Percentiles rank a stretch among this genome's conserved stretches.
Conservation (phyloP, 2,888 invertebrate genomes). For the Palloptera scutellata region DNA sequence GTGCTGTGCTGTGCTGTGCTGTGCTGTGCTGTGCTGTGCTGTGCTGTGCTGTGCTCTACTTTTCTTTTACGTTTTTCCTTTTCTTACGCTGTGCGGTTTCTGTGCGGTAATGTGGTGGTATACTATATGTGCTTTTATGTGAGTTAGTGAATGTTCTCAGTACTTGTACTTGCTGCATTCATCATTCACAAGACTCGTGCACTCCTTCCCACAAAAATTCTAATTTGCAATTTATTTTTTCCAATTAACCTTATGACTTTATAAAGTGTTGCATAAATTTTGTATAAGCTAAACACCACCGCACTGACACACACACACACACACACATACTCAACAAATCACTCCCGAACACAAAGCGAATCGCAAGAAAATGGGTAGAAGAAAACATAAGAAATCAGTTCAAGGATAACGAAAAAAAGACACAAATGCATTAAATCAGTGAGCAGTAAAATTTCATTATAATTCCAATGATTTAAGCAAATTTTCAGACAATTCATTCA, state of each 20-base stretch:
- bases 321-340: constrained; percentile 6
- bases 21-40: background rate
- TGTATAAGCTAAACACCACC: constrained; percentile 28
- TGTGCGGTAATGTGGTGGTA: background rate
- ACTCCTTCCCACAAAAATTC: constrained; percentile 36
- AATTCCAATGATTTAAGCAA: background rate
- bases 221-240: constrained; percentile 57
- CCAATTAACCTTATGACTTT: constrained; percentile 58
- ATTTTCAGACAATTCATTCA: too few species aligned
- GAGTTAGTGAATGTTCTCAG: background rate
- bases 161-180: background rate
- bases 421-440: background rate
- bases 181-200: too few species aligned
- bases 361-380: background rate
- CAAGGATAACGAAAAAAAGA: constrained; percentile 1
- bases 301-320: constrained; percentile 1
- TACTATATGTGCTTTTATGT: constrained; percentile 21
- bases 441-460: background rate
- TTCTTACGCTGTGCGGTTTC: background rate
- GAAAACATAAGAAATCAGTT: background rate
- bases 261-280: constrained; percentile 55
- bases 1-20: background rate
- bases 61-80: background rate
- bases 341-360: constrained; percentile 7
- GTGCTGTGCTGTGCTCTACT: background rate